These are phyloP conservation scores for Eulemur macaco DNA, from an alignment of 2,113 vertebrate species.

Conservation along the genomic window DNA sequence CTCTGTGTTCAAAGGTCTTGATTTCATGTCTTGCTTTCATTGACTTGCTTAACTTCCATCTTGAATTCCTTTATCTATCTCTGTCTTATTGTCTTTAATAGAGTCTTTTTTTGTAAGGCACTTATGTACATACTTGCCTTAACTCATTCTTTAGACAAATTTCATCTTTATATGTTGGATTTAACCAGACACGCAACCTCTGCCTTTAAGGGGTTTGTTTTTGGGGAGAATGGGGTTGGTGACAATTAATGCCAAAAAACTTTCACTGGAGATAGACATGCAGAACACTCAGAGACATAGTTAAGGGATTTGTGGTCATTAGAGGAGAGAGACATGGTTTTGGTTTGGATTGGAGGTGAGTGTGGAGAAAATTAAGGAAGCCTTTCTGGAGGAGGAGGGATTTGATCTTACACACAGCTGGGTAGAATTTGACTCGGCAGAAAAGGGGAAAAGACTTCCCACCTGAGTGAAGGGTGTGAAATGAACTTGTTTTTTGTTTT, in stretches of 20 bases:
- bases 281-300: background rate
- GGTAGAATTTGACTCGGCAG: background rate
- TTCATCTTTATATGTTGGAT: background rate
- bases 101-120: background rate
- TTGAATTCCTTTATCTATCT: background rate
- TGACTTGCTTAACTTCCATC: background rate
- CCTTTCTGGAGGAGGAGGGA: background rate
- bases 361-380: background rate
- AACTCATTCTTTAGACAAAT: background rate
- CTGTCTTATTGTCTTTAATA: background rate
- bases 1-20: background rate
- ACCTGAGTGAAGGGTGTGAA: background rate
- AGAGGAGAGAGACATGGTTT: background rate
- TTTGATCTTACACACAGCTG: background rate
- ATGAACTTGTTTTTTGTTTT: background rate
- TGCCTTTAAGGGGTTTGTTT: background rate
- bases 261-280: background rate
- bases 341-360: background rate
- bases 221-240: background rate
- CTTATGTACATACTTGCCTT: background rate
- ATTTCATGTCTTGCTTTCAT: background rate
- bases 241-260: background rate
- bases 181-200: background rate
- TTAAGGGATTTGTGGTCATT: background rate
- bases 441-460: background rate